These are phyloP conservation scores for Palythoa grandis DNA, from an alignment of 92 coral and sea anemone species.

Conservation along the genomic window DNA sequence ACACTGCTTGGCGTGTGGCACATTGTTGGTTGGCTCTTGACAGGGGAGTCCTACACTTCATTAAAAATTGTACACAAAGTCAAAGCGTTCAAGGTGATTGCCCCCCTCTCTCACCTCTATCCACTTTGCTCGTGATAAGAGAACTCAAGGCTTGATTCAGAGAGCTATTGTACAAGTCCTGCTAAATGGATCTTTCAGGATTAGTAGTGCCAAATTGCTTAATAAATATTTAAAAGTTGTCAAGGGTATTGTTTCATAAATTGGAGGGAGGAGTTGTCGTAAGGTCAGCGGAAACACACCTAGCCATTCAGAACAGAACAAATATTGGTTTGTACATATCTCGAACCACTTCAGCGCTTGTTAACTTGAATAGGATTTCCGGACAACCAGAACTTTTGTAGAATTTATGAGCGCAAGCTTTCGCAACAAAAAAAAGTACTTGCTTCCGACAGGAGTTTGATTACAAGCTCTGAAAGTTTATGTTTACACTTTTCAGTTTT, in stretches of 20 bases:
- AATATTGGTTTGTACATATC: constrained; percentile 65
- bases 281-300: constrained; percentile 68
- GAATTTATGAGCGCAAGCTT: constrained; percentile 36
- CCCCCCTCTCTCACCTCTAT: neutral
- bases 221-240: constrained; percentile 89
- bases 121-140: neutral
- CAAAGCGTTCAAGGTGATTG: neutral
- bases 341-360: constrained; percentile 50
- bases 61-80: neutral
- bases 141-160: constrained; percentile 24
- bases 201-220: constrained; percentile 75
- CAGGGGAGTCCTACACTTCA: constrained; percentile 6
- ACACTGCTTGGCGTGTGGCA: constrained; percentile 44
- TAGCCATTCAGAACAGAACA: constrained; percentile 56
- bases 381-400: constrained; percentile 48
- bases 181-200: constrained; percentile 48
- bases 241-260: constrained; percentile 82
- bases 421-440: constrained; percentile 34
- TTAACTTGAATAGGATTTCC: constrained; percentile 73
- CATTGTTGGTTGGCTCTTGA: constrained; percentile 28
- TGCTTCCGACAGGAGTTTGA: constrained; percentile 46
- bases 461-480: constrained; percentile 23
- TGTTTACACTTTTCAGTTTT: constrained; percentile 21
- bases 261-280: constrained; percentile 92
- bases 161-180: constrained; percentile 45